phyloP scores from a whole-genome alignment of 2,888 invertebrate genomes.

The Scaptomyza polygonia region DNA sequence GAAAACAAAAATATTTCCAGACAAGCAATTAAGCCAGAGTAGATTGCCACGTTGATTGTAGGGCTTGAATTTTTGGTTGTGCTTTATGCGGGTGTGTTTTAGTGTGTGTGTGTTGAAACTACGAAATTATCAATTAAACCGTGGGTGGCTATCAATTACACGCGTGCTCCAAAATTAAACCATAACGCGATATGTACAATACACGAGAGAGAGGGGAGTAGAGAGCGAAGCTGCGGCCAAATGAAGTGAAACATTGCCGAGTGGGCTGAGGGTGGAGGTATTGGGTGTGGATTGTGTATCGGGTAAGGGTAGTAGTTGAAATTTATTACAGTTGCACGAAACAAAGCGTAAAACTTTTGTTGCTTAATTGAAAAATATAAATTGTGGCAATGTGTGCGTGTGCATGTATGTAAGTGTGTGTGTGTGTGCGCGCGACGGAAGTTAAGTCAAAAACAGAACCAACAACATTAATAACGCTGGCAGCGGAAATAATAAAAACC shows the following conservation, averaged over 20 bases:
- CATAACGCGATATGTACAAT: constrained; percentile 66
- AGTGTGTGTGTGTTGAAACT: constrained; percentile 53
- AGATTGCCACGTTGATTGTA: constrained; percentile 18
- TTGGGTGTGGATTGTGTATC: too few relatives aligned
- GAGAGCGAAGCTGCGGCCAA: constrained; percentile 57
- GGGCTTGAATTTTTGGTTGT: constrained; percentile 16
- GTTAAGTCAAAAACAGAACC: constrained; percentile 71
- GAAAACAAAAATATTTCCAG: constrained; percentile 31
- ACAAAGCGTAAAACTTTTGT: constrained; percentile 74
- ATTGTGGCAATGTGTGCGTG: constrained; percentile 60
- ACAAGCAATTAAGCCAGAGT: constrained; percentile 32
- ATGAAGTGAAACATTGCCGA: constrained; percentile 68
- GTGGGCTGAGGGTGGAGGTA: background rate
- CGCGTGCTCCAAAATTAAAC: constrained; percentile 68
- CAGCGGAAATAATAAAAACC: constrained; percentile 77
- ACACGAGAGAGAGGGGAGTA: background rate
- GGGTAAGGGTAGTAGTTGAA: constrained; percentile 63
- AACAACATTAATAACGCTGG: constrained; percentile 74
- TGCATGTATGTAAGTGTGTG: constrained; percentile 9
- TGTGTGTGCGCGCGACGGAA: constrained; percentile 40
- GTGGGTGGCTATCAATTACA: constrained; percentile 75
- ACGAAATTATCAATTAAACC: constrained; percentile 73
- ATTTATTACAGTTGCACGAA: constrained; percentile 76
- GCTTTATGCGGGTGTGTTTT: constrained; percentile 1
- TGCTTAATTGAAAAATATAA: constrained; percentile 82